Percentiles rank a stretch among this genome's conserved stretches.
These are phyloP conservation scores for Clitarchus hookeri DNA, from an alignment of 2,888 invertebrate genomes.

Conservation along the genomic window DNA sequence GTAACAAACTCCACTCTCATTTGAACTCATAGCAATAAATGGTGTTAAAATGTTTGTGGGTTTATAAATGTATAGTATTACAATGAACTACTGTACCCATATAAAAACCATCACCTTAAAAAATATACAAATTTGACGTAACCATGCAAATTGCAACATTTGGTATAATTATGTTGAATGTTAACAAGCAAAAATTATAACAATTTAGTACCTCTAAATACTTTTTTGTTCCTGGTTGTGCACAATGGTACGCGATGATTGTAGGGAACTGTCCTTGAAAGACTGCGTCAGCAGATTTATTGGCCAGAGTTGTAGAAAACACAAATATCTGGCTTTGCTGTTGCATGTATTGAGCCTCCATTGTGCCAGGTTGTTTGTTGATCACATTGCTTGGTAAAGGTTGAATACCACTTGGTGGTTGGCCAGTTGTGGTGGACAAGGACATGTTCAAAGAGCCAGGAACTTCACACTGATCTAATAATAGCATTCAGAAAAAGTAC, in stretches of 20 bases:
- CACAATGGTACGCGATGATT: conserved; percentile 93
- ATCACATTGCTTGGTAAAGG: conserved; percentile 78
- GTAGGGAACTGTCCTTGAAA: conserved; percentile 86
- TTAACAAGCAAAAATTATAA: conserved; percentile 1
- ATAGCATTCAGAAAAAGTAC: conserved; percentile 4
- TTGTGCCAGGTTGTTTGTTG: conserved; percentile 74
- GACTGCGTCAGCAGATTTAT: conserved; percentile 93
- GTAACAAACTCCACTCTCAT: too few relatives aligned
- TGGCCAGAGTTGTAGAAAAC: conserved; percentile 91
- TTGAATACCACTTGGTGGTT: conserved; percentile 60
- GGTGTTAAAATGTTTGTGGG: too few relatives aligned
- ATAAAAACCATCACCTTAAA: too few relatives aligned
- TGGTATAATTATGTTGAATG: background rate
- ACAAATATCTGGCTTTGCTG: conserved; percentile 98
- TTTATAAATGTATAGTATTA: too few relatives aligned
- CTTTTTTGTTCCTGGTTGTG: conserved; percentile 93
- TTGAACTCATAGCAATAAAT: too few relatives aligned
- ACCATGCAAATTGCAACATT: background rate
- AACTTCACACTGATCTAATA: conserved; percentile 36
- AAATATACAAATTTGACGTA: too few relatives aligned
- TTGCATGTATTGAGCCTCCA: conserved; percentile 88
- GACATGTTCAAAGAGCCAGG: conserved; percentile 28
- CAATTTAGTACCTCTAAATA: conserved; percentile 76
- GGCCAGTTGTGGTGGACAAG: conserved; percentile 41
- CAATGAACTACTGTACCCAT: too few relatives aligned